phyloP scores from a whole-genome alignment of 2,113 vertebrate genomes.

The Rhadina sibilatrix region DNA sequence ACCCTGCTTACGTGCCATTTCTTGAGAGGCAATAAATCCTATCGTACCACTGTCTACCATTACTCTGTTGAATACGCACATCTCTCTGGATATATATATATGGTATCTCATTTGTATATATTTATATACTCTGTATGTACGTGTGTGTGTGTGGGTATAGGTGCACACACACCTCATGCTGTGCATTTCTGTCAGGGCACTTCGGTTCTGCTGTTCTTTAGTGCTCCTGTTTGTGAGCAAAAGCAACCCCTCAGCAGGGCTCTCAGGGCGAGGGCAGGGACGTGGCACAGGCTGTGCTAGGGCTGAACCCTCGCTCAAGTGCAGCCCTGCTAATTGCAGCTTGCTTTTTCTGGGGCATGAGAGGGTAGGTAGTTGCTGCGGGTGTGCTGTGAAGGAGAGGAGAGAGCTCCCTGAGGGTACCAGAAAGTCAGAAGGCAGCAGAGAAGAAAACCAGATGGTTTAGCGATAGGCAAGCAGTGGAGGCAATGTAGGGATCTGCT shows the following conservation, averaged over 20 bases:
- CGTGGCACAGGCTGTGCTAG: neutral
- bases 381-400: neutral
- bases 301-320: neutral
- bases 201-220: conserved; percentile 44
- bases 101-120: conserved; percentile 72
- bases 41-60: conserved; percentile 75
- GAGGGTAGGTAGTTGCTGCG: neutral
- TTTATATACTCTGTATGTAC: conserved; percentile 69
- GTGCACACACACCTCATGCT: conserved; percentile 58
- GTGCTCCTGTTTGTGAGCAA: conserved; percentile 3
- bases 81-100: conserved; percentile 70
- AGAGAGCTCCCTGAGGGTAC: neutral
- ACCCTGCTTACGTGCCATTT: conserved; percentile 74
- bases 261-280: neutral
- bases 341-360: neutral
- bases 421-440: conserved; percentile 6
- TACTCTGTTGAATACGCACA: conserved; percentile 75
- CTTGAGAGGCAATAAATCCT: conserved; percentile 78
- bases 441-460: neutral
- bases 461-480: neutral
- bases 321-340: neutral
- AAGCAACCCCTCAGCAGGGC: neutral
- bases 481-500: neutral
- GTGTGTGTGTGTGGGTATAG: conserved; percentile 65
- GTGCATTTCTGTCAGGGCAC: conserved; percentile 74